These are phyloP conservation scores for Antechinus stuartii DNA, from an alignment of 2,113 vertebrate genomes.

Conservation along the genomic window DNA sequence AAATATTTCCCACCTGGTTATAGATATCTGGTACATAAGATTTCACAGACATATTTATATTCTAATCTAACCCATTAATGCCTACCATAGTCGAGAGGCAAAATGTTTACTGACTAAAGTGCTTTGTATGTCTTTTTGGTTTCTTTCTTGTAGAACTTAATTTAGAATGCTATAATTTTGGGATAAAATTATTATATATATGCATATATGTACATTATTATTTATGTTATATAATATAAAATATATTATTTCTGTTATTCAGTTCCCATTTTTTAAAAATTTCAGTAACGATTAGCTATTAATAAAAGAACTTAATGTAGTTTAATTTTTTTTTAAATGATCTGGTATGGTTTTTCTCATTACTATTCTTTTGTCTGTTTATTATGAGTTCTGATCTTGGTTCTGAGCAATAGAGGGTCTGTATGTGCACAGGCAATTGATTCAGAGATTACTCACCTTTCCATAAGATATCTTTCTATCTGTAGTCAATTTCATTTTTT, in stretches of 20 bases:
- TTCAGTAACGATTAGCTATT: not conserved
- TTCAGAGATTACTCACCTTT: not conserved
- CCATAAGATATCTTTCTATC: not conserved
- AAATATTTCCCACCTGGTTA: no score
- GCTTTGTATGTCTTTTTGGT: not conserved
- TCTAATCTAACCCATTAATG: no score
- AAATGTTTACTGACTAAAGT: no score
- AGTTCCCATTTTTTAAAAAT: not conserved
- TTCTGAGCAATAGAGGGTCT: not conserved
- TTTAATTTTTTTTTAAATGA: not conserved
- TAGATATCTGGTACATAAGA: no score
- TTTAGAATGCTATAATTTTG: not conserved
- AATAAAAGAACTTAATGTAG: not conserved
- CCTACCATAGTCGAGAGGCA: no score
- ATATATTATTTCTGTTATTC: not conserved
- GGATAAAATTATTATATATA: not conserved
- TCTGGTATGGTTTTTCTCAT: not conserved
- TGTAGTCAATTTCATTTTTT: not conserved
- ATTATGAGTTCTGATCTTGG: not conserved
- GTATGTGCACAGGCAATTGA: not conserved
- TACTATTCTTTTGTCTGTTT: not conserved
- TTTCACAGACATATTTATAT: no score
- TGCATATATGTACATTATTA: no score
- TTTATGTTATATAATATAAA: no score
- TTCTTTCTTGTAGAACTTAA: not conserved